Conservation (phyloP, 92 coral and sea anemone species). For the Ricordea florida region DNA sequence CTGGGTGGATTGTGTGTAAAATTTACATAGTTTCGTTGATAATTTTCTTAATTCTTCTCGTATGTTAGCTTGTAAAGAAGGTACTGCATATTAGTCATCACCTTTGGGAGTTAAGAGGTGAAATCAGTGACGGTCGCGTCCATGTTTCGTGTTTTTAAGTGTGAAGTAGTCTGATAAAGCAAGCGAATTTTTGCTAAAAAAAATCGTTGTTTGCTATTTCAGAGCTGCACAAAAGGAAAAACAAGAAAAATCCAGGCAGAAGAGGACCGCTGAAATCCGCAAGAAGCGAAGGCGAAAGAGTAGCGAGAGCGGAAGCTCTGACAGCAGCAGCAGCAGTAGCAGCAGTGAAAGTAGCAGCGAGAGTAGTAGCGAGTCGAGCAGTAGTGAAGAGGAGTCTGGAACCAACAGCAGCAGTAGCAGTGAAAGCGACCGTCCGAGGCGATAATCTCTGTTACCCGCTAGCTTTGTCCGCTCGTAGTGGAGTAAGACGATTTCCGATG, state of each 20-base stretch:
- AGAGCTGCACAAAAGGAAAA: constrained; percentile 5
- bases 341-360: constrained; percentile 27
- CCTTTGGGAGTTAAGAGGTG: too few relatives aligned
- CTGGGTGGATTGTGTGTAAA: too few relatives aligned
- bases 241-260: background rate
- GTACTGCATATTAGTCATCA: too few relatives aligned
- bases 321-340: background rate
- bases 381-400: constrained; percentile 56
- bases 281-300: constrained; percentile 2
- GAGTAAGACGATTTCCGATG: too few relatives aligned
- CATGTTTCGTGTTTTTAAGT: background rate
- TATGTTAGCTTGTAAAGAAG: too few relatives aligned
- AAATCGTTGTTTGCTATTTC: background rate
- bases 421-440: constrained; percentile 6
- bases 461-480: too few relatives aligned
- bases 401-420: constrained; percentile 15
- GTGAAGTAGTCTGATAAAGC: background rate
- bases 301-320: background rate
- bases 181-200: background rate
- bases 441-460: too few relatives aligned
- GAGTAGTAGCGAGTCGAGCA: constrained; percentile 52
- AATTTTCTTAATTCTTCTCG: too few relatives aligned
- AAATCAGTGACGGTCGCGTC: background rate
- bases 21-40: too few relatives aligned
- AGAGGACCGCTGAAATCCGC: background rate